phyloP scores from a whole-genome alignment of 2,797 vertebrate genomes.

The Typhlichthys subterraneus region DNA sequence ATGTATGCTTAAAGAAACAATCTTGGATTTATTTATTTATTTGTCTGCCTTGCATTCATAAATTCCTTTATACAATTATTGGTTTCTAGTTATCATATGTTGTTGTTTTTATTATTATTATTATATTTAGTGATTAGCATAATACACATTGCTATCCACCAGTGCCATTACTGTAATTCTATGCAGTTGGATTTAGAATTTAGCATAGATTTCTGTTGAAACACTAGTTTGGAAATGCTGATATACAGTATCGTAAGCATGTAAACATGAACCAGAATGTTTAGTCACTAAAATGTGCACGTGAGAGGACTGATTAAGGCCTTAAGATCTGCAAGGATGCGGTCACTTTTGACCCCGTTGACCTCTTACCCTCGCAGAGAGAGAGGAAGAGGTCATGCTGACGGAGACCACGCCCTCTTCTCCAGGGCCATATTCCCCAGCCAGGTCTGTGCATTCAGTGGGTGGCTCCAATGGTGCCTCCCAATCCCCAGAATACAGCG shows the following conservation, averaged over 20 bases:
- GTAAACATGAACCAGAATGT: not conserved
- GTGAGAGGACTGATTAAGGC: not conserved
- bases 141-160: too few relatives aligned
- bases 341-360: not conserved
- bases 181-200: too few relatives aligned
- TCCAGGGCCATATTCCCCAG: conserved; percentile 88
- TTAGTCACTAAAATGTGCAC: not conserved
- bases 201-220: too few relatives aligned
- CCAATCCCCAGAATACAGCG: conserved; percentile 89
- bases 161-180: too few relatives aligned
- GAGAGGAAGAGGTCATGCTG: conserved; percentile 83
- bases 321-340: not conserved
- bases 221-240: too few relatives aligned
- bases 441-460: conserved; percentile 87
- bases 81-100: too few relatives aligned
- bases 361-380: conserved; percentile 75
- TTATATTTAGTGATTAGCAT: too few relatives aligned
- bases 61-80: too few relatives aligned
- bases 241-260: too few relatives aligned
- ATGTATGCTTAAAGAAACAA: not conserved
- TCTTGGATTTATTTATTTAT: not conserved
- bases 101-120: too few relatives aligned
- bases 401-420: conserved; percentile 85
- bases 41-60: too few relatives aligned
- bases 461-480: conserved; percentile 86